Evolutionary conservation across 2,797 vertebrate genomes (phyloP).

Genomic region (Tokudaia tokunoshimensis): DNA sequence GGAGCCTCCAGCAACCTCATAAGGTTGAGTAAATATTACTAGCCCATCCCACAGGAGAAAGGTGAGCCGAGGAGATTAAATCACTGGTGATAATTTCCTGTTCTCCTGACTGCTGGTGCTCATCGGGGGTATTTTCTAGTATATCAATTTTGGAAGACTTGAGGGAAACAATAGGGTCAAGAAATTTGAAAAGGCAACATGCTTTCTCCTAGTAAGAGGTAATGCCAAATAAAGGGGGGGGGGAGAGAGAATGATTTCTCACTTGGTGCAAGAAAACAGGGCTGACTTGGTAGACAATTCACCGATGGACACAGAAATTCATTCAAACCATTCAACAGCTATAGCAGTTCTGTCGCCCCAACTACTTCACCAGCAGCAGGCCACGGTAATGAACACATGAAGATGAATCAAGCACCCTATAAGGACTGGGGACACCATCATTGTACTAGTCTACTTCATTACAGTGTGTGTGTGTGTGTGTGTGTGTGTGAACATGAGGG

Average conservation of each 20-base stretch:
- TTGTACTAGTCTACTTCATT: not conserved
- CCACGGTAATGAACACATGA: not conserved
- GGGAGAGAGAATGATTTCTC: not conserved
- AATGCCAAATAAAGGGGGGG: not conserved
- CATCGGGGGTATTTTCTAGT: not conserved
- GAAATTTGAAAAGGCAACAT: slow-evolving; percentile 17
- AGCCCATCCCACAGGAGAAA: slow-evolving; percentile 31
- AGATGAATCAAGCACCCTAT: slow-evolving; percentile 14
- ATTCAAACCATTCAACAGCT: not conserved
- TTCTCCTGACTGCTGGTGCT: not conserved
- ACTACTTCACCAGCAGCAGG: not conserved
- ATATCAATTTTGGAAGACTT: slow-evolving; percentile 1
- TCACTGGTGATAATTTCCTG: slow-evolving; percentile 9
- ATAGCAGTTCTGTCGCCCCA: not conserved
- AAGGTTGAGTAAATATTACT: slow-evolving; percentile 9
- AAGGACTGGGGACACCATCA: not conserved
- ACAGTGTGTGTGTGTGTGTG: too few species aligned
- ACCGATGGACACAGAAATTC: not conserved
- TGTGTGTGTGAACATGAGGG: not conserved
- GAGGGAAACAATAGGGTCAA: not conserved
- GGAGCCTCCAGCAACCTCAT: slow-evolving; percentile 19
- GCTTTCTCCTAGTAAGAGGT: not conserved
- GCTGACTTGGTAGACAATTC: slow-evolving; percentile 6
- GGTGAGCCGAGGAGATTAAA: slow-evolving; percentile 25
- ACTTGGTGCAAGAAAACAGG: not conserved